A percentile compares a stretch with the other conserved stretches of the same genome.
phyloP scores from a whole-genome alignment of 2,113 vertebrate genomes.

The Varanus salvator region DNA sequence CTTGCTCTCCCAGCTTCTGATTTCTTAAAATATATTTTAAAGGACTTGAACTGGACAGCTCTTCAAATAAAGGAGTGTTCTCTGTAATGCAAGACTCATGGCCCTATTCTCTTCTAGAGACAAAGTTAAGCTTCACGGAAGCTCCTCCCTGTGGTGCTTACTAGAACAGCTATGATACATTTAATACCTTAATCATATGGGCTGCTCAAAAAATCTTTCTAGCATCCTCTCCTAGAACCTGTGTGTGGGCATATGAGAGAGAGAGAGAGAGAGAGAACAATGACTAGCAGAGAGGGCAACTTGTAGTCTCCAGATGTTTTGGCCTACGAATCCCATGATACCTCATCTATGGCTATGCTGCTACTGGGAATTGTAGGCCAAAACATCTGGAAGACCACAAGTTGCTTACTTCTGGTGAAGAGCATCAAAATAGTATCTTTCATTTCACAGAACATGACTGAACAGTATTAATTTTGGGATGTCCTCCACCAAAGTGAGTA shows the following conservation, averaged over 20 bases:
- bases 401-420: too few relatives aligned
- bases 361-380: too few relatives aligned
- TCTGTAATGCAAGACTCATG: background rate
- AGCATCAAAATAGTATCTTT: background rate
- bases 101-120: background rate
- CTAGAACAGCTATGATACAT: background rate
- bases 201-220: background rate
- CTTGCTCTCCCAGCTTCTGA: background rate
- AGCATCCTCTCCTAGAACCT: background rate
- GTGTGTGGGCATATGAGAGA: background rate
- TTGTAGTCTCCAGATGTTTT: too few relatives aligned
- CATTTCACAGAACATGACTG: background rate
- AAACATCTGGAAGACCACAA: too few relatives aligned
- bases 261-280: too few relatives aligned
- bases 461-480: background rate
- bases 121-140: background rate
- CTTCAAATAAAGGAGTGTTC: background rate
- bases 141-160: background rate
- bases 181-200: background rate
- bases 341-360: too few relatives aligned
- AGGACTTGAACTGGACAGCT: background rate
- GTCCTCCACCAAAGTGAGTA: background rate
- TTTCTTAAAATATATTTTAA: background rate
- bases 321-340: too few relatives aligned
- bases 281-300: too few relatives aligned